phyloP scores from a whole-genome alignment of 2,797 vertebrate genomes.

The Thamnophis elegans region DNA sequence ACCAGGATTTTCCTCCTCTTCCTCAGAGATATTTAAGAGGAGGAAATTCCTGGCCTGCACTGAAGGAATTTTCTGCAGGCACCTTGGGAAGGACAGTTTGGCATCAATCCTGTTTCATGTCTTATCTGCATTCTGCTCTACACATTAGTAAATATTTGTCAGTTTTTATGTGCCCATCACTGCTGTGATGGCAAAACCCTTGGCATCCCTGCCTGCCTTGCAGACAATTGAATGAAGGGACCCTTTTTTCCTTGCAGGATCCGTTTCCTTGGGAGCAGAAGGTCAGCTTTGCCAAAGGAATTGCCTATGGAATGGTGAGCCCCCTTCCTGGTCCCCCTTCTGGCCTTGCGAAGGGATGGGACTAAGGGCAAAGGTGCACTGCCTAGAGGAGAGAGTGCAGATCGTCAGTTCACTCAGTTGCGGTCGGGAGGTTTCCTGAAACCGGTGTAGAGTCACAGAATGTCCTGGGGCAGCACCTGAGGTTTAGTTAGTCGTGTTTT shows the following conservation, averaged over 20 bases:
- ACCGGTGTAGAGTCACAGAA: too few species aligned
- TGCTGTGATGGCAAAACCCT: neutral
- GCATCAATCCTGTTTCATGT: neutral
- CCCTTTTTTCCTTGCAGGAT: conserved; percentile 74
- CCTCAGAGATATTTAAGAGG: neutral
- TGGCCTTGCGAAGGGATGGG: neutral
- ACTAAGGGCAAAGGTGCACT: neutral
- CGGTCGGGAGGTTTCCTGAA: neutral
- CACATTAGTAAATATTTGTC: neutral
- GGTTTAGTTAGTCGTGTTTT: neutral
- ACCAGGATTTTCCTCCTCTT: neutral
- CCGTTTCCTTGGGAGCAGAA: conserved; percentile 92
- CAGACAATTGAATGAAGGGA: neutral
- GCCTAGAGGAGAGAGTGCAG: neutral
- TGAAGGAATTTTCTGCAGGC: neutral
- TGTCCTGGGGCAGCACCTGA: neutral
- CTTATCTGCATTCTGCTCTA: neutral
- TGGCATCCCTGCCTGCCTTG: too few species aligned
- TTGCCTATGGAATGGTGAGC: conserved; percentile 95
- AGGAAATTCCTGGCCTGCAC: neutral
- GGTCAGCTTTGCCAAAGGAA: conserved; percentile 93
- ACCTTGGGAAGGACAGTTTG: neutral
- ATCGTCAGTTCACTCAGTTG: neutral
- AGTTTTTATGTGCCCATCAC: neutral
- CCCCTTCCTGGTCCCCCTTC: neutral